phyloP scores from a whole-genome alignment of 2,888 invertebrate genomes.

The Gari tellinella region DNA sequence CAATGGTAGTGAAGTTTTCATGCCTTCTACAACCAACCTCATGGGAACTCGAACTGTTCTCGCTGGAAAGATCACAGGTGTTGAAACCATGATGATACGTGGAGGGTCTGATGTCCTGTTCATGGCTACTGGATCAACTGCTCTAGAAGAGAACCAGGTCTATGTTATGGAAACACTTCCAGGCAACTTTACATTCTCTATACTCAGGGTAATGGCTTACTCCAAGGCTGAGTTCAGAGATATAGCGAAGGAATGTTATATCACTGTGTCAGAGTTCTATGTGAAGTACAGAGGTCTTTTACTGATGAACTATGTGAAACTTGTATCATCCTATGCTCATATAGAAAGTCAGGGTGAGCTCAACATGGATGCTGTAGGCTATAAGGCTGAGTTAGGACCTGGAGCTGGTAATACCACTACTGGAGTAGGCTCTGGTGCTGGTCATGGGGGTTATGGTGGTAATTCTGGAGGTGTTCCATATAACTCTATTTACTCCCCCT shows the following conservation, averaged over 20 bases:
- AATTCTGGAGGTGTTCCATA: conserved; percentile 67
- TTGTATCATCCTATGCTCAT: conserved; percentile 64
- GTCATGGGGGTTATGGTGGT: conserved; percentile 64
- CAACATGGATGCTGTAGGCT: conserved; percentile 70
- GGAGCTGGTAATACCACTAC: conserved; percentile 63
- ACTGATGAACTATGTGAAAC: conserved; percentile 67
- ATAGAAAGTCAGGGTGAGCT: conserved; percentile 72
- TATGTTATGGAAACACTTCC: conserved; percentile 67
- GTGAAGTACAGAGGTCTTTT: conserved; percentile 73
- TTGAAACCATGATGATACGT: conserved; percentile 64
- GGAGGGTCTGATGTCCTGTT: conserved; percentile 69
- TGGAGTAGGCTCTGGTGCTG: conserved; percentile 73
- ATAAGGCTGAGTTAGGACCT: conserved; percentile 59
- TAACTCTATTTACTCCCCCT: conserved; percentile 68
- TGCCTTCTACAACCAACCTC: conserved; percentile 68
- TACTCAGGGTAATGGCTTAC: conserved; percentile 64
- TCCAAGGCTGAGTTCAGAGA: conserved; percentile 68
- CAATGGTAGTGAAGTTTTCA: conserved; percentile 63
- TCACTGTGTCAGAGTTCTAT: conserved; percentile 63
- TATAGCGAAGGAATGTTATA: conserved; percentile 55
- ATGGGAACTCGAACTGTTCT: conserved; percentile 70
- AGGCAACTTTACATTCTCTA: conserved; percentile 72
- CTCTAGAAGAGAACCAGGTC: conserved; percentile 67
- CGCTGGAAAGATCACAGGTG: conserved; percentile 72
- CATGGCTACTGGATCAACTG: conserved; percentile 69